Evolutionary conservation across 2,888 invertebrate genomes (phyloP), one percentile per base, ranked within the genome.

Genomic region (Amiota mariae): DNA sequence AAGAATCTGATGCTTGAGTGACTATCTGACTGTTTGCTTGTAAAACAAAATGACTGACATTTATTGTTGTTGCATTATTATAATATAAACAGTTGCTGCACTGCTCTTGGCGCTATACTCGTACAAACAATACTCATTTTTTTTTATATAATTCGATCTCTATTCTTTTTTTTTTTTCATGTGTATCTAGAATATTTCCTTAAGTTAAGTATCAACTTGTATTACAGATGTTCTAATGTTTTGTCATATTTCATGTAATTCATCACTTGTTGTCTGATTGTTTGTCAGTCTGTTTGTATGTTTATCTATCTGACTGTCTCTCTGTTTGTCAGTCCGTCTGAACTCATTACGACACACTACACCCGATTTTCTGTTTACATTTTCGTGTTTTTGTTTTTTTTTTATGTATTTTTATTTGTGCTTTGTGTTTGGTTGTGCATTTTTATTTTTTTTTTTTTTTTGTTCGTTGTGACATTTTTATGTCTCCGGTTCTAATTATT

Each of bases 401-500:
- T 18, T 66, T 13, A 4, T 51, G n/a, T 8, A 15, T 59, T 59
- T 59, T 59, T 20, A 18, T 8, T 59, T 59, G 18, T 18, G 20
- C 3, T 18, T 59, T 59, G 59, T 59, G 8, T 59, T n/a, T 59
- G 8, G 59, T 59, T 18, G 20, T 24, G 24, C 24, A 24, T 24
- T 24, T 24, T 24, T 24, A 2, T 2, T 12, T 66, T 66, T 20
- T 0, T 49, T 66, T 49, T 18, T 66, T 48, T 66, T 18, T 66
- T 9, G 12, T 51, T 8, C 6, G 20, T 49, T 66, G 48, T 66
- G 66, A 18, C 66, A 36, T 72, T 85, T 82, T 80, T 81, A 79
- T 80, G 83, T 85, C 83, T 83, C 79, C 83, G 83, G 80, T 80
- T 83, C 82, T 83, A 85, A 83, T 83, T 85, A 80, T 77, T 76